Evolutionary conservation across 2,888 invertebrate species (phyloP), one percentile per base, ranked within the genome.

Genomic region (Cephus pygmeus): DNA sequence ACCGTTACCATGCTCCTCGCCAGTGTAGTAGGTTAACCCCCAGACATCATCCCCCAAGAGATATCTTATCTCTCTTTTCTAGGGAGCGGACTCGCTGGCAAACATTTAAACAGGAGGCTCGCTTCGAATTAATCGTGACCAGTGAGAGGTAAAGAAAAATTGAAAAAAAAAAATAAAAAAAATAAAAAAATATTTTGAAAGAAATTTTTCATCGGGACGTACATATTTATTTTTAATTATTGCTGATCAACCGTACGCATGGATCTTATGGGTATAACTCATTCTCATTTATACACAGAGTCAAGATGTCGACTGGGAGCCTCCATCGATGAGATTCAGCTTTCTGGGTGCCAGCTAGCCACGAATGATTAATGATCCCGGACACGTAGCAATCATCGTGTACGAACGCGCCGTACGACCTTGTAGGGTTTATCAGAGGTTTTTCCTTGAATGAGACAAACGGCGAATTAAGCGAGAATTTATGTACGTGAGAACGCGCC

Each of bases 351-450:
- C 75, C 40, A 34, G 77, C 68, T 33, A 34, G 69, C 35, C 34
- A 12, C 75, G 69, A 71, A 79, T 85, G 83, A 85, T 85, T 86
- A 86, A 85, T 81, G 81, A 85, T 81, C 79, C 83, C 74, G 36
- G 74, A 74, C 74, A 82, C 82, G 83, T 85, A 79, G 76, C 78
- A 56, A 76, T 75, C 40, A 31, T 33, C 77, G 77, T 30, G 68
- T 12, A 34, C 34, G 23, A 73, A 73, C 30, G 74, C 76, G 40
- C 77, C 76, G 73, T 68, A 68, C 79, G 81, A 81, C 81, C 84
- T 81, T 82, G 85, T 71, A 77, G 76, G 35, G 78, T 77, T 84
- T 86, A 85, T 86, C 81, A 81, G 73, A 69, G 74, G 6, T 33
- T 78, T 34, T 73, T 68, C 40, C 74, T 34, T 34, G 74, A 74